Percentiles rank a stretch among this genome's conserved stretches.
Conservation (phyloP, 2,888 invertebrate species). For the Pelosia muscerda region DNA sequence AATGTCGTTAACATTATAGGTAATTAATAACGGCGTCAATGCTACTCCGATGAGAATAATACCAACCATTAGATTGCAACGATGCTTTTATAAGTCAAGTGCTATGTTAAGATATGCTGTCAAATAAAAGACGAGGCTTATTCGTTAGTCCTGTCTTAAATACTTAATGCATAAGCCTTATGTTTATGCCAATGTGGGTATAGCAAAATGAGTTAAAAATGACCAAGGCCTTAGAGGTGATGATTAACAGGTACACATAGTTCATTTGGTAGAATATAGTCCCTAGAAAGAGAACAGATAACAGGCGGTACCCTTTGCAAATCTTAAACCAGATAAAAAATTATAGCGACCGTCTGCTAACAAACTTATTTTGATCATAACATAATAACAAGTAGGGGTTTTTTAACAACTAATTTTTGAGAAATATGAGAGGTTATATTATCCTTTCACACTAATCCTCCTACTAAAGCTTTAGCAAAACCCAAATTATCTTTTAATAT, state of each 20-base stretch:
- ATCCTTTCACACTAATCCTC: not conserved
- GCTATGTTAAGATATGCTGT: slow-evolving; percentile 5
- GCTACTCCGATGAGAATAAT: slow-evolving; percentile 34
- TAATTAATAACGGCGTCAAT: slow-evolving; percentile 41
- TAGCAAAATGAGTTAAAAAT: not conserved
- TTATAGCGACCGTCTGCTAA: too few species aligned
- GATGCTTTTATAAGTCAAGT: slow-evolving; percentile 35
- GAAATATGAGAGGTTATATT: not conserved
- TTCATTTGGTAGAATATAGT: not conserved
- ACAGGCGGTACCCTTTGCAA: too few species aligned
- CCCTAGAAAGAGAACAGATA: not conserved
- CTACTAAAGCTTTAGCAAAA: not conserved
- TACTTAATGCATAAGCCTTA: not conserved
- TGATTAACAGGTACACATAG: not conserved
- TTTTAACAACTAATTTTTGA: not conserved
- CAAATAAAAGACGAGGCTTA: slow-evolving; percentile 4
- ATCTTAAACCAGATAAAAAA: too few species aligned
- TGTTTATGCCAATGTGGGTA: not conserved
- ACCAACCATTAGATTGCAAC: slow-evolving; percentile 26
- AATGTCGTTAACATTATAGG: slow-evolving; percentile 48
- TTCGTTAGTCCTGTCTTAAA: not conserved
- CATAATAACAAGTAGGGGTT: too few species aligned
- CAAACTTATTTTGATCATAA: too few species aligned
- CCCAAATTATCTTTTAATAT: not conserved
- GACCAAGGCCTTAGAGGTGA: not conserved